phyloP scores from a whole-genome alignment of 2,113 vertebrate genomes.

The Manacus vitellinus region DNA sequence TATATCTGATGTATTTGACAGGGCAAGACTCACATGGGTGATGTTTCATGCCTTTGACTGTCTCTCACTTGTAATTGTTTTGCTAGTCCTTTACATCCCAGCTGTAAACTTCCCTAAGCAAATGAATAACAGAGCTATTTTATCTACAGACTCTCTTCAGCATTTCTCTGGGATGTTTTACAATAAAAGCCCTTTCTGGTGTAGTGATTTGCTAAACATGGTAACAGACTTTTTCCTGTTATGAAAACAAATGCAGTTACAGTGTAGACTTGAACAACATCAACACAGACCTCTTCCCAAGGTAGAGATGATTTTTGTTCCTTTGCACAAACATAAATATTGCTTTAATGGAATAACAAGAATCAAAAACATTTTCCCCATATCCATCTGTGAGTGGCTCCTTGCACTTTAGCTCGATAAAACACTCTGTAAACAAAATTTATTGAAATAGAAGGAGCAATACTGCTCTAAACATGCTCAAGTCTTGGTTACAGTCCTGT shows the following conservation, averaged over 20 bases:
- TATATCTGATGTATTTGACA: background rate
- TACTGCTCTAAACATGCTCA: background rate
- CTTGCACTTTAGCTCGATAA: background rate
- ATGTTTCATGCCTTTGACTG: background rate
- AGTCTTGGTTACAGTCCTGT: background rate
- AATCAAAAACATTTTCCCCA: background rate
- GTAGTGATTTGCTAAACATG: background rate
- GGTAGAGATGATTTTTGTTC: background rate
- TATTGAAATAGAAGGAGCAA: background rate
- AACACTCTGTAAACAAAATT: background rate
- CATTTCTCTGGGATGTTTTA: background rate
- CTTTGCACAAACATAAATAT: background rate
- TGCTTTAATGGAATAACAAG: background rate
- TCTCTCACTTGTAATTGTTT: background rate
- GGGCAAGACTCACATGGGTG: background rate
- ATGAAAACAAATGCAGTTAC: background rate
- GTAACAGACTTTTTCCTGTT: background rate
- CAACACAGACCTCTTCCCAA: background rate
- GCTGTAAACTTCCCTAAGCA: background rate
- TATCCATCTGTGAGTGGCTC: background rate
- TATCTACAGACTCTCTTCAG: background rate
- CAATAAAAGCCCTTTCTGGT: background rate
- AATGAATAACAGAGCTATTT: background rate
- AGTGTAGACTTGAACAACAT: background rate
- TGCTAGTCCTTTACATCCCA: background rate